Conservation (phyloP, 2,113 vertebrate species). For the Salvator merianae region DNA sequence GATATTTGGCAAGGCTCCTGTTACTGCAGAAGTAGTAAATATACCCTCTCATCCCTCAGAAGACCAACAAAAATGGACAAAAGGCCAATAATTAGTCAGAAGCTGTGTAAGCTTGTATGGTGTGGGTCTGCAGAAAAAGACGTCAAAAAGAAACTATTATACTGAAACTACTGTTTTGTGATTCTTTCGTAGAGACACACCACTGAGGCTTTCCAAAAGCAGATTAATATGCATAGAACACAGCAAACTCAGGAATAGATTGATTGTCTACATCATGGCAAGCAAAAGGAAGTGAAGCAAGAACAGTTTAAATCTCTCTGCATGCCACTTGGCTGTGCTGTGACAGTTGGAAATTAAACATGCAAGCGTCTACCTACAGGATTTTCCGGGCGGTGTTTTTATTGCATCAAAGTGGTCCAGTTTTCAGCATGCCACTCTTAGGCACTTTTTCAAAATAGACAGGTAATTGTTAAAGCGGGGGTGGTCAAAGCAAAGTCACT, state of each 20-base stretch:
- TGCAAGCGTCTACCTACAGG: constrained; percentile 56
- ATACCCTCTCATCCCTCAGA: neutral
- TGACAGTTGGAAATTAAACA: constrained; percentile 63
- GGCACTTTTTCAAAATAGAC: constrained; percentile 63
- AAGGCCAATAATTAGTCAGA: neutral
- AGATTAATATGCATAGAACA: constrained; percentile 56
- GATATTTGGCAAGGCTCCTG: neutral
- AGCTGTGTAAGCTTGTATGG: neutral
- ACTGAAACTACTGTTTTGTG: neutral
- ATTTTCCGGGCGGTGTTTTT: constrained; percentile 62
- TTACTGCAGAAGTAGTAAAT: neutral
- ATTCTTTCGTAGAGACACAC: constrained; percentile 21
- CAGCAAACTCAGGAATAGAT: constrained; percentile 39
- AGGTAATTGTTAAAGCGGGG: constrained; percentile 68
- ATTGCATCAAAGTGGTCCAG: constrained; percentile 53
- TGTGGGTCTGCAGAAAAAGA: neutral
- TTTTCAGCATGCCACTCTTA: constrained; percentile 56
- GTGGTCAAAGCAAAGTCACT: constrained; percentile 62
- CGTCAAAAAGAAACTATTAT: neutral
- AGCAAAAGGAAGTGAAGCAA: constrained; percentile 49
- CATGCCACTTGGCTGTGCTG: constrained; percentile 39
- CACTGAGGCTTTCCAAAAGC: neutral
- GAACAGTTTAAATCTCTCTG: constrained; percentile 50
- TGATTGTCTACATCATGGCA: constrained; percentile 41
- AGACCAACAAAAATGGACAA: neutral